Evolutionary conservation across 2,888 invertebrate species (phyloP), one percentile per base, ranked within the genome.

Genomic region (Cephus rjabovi): DNA sequence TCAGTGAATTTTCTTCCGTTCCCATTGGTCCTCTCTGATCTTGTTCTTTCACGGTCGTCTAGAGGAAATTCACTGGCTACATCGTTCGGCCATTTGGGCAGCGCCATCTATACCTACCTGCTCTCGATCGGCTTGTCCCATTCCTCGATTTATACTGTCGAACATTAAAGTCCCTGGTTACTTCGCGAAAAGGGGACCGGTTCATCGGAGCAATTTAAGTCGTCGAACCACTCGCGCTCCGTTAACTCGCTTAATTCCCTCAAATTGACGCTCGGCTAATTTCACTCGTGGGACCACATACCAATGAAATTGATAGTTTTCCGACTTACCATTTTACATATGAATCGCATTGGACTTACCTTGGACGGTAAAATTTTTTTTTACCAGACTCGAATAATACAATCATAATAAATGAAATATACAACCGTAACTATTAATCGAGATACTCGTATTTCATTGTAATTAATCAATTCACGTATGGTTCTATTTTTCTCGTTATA

Each of bases 1-100:
- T 56, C 23, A 23, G 9, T 23, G 23, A 56, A 23, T 56, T 56
- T 23, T 23, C 56, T 9, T 2, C 0, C 40, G 4, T 15, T 15
- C 40, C 15, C 40, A 4, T 23, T 56, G 23, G 9, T 56, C 23
- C 23, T 56, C 15, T 56, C 23, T 23, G 56, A 56, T 56, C 23
- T 15, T 6, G 56, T 15, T 76, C 56, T 31, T 34, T 77, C 34
- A 33, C 68, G 40, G 11, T 56, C 73, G 70, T 35, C 74, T 0
- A 33, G 80, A 79, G 85, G 83, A 83, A 84, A 83, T 86, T 85
- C 81, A 83, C 84, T 79, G 84, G 81, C 80, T 81, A 79, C 78
- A 84, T 80, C 81, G 83, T 82, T 85, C 82, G 84, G 80, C 85
- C 85, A 85, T 87, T 86, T 86, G 86, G 85, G 84, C 86, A 85